These are phyloP conservation scores for Asteroscopus sphinx DNA, from an alignment of 2,888 invertebrate genomes.

Conservation along the genomic window DNA sequence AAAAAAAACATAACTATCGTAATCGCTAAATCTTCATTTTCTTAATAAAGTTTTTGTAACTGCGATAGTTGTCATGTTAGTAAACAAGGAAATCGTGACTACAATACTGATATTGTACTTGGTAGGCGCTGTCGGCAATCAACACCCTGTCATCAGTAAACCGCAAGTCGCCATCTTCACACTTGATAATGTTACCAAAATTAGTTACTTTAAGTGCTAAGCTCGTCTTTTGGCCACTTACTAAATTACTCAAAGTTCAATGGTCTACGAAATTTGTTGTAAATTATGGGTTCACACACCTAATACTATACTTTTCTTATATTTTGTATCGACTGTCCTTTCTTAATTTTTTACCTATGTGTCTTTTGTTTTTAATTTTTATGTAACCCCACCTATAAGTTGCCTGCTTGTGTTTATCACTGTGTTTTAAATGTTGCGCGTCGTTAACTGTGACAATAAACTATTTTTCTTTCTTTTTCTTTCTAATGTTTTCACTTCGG, in stretches of 20 bases:
- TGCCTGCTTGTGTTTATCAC: too few relatives aligned
- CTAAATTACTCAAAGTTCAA: conserved; percentile 84
- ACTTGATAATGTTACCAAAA: conserved; percentile 75
- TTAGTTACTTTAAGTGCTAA: conserved; percentile 75
- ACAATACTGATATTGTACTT: conserved; percentile 19
- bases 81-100: conserved; percentile 38
- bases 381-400: too few relatives aligned
- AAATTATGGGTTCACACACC: conserved; percentile 87
- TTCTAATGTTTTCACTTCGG: conserved; percentile 85
- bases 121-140: conserved; percentile 35
- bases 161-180: conserved; percentile 75
- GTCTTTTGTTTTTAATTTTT: too few relatives aligned
- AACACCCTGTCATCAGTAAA: conserved; percentile 74
- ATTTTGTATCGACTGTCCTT: too few relatives aligned
- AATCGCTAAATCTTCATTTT: neutral
- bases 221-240: conserved; percentile 78
- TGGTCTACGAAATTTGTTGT: conserved; percentile 82
- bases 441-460: too few relatives aligned
- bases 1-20: neutral
- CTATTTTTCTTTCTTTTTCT: too few relatives aligned
- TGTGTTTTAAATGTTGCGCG: too few relatives aligned
- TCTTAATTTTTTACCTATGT: too few relatives aligned
- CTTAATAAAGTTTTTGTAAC: conserved; percentile 2
- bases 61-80: conserved; percentile 23
- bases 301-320: too few relatives aligned